Evolutionary conservation across 2,113 vertebrate species (phyloP), one percentile per base, ranked within the genome.

Genomic region (Melanerpes formicivorus): DNA sequence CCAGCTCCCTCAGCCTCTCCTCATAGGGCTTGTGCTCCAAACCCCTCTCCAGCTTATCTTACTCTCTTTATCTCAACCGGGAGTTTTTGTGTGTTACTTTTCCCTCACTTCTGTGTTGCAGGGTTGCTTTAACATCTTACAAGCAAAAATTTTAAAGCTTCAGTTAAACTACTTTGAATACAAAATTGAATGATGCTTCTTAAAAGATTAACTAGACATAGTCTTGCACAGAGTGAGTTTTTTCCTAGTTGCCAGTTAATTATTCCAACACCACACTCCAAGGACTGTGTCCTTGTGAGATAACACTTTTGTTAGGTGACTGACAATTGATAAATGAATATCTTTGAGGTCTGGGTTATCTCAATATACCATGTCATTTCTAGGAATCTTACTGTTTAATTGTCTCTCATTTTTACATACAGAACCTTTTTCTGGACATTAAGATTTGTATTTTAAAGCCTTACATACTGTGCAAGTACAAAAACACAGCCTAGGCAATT

Each of bases 131-230:
- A 17, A 22, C 21, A 50, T 23, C 21, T 22, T 22, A 50, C 48
- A 67, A 87, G 44, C 14, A 90, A 92, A 92, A 92, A 84, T 27
- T 37, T 34, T 2, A 54, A 94, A 77, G 21, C 71, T 93, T 84
- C 48, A 34, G 18, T 65, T 67, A 80, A 84, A 64, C 9, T 7
- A 64, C 10, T 80, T 95, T 54, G 77, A 74, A 64, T 17, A 66
- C 32, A 66, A 93, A 93, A 88, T 71, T 42, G 84, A 62, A 76
- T 80, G 40, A 46, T 37, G 5, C n/a, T 42, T 30, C 34, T 80
- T 87, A 50, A 78, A 93, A 77, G 14, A 82, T 52, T 54, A 69
- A 52, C 16, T 92, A 66, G 30, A 69, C 6, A 22, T 40, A 72
- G 23, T 60, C 34, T 42, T 82, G 78, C 52, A n/a, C n/a, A 40